phyloP scores from a whole-genome alignment of 2,797 vertebrate genomes.

The Cirrhinus mrigala region DNA sequence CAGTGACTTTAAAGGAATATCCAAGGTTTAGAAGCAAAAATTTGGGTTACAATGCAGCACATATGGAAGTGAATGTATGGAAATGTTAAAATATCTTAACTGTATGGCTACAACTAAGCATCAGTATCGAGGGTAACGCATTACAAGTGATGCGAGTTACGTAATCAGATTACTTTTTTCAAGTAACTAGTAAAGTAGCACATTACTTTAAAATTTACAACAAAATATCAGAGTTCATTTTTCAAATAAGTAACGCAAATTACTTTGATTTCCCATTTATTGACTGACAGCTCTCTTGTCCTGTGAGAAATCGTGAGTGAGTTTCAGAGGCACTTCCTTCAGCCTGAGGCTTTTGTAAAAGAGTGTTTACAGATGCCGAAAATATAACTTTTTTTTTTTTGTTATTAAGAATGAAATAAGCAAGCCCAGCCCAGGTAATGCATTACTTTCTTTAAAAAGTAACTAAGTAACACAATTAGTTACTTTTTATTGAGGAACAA shows the following conservation, averaged over 20 bases:
- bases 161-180: too few species aligned
- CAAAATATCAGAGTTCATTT: not conserved
- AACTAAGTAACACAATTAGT: not conserved
- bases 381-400: too few species aligned
- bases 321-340: too few species aligned
- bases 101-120: not conserved
- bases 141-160: not conserved
- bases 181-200: not conserved
- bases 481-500: not conserved
- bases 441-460: too few species aligned
- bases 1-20: not conserved
- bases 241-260: not conserved
- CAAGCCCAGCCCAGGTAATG: too few species aligned
- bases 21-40: not conserved
- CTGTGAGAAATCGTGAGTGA: too few species aligned
- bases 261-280: not conserved
- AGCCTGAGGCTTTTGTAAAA: too few species aligned
- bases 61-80: too few species aligned
- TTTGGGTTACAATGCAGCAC: not conserved
- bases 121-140: not conserved
- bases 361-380: too few species aligned
- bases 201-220: not conserved
- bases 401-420: too few species aligned
- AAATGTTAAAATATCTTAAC: not conserved
- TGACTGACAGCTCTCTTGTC: not conserved